Base-by-base conservation (phyloP, 1,140 invertebrate genomes). In the Colletes gigas region DNA sequence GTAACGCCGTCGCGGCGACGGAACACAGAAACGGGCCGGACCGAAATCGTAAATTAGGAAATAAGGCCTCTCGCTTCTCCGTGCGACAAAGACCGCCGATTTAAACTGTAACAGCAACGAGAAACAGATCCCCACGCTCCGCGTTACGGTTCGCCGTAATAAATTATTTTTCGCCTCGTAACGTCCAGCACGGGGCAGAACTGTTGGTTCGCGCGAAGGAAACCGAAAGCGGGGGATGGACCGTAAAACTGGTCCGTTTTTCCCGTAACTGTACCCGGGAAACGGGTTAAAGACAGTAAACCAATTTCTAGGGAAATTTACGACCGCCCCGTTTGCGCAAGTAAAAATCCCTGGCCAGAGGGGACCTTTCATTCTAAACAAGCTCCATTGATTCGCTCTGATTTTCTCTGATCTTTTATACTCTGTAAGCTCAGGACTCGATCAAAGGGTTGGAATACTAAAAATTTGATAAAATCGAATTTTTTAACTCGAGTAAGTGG, bases 31-130 rank as follows among this genome's bases (percentile, higher is more conserved):
- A 72, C 39, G 72, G 82, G 66, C 71, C 67, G 78, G 39, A n/a
- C 12, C n/a, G 66, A 5, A 67, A 84, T 91, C 83, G 87, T 90
- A 92, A 92, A 90, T 92, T 89, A 89, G 83, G 59, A 85, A 90
- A 88, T 84, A 80, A 71, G 63, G 54, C 60, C 74, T 4, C 30
- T 7, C 67, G 59, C 41, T 63, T 68, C 66, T 50, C 12, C 2
- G 0, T 7, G 60, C 76, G 83, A 90, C 90, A 91, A 91, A 39
- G 81, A 68, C 6, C 60, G 66, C 81, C 77, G 83, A 90, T 92
- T 89, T 91, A 90, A 92, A 92, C 65, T 91, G 91, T 90, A 92
- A 89, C 90, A 90, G 84, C 87, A 85, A 80, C 83, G 87, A 89
- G 72, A 90, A 90, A 88, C 77, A 87, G 84, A 90, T 87, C 82